These are phyloP conservation scores for Cottoperca gobio DNA, from an alignment of 2,797 vertebrate genomes.

Conservation along the genomic window DNA sequence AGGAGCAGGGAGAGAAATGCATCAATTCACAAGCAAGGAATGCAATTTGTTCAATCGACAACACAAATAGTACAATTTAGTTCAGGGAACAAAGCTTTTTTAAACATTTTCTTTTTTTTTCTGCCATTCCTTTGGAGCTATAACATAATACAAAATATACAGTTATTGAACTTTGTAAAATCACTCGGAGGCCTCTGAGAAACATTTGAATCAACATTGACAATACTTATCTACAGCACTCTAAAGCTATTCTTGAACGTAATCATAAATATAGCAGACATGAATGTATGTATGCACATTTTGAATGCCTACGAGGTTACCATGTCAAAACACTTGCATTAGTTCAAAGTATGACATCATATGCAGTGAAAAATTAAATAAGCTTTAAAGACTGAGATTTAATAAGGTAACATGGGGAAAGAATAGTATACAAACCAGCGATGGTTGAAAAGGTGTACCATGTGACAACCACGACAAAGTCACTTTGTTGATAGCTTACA, in stretches of 20 bases:
- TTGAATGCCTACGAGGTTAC: slow-evolving; percentile 81
- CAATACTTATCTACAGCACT: slow-evolving; percentile 90
- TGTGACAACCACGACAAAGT: slow-evolving; percentile 74
- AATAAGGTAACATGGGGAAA: slow-evolving; percentile 45
- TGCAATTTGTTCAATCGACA: slow-evolving; percentile 88
- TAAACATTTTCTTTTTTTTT: slow-evolving; percentile 81
- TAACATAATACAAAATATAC: slow-evolving; percentile 94
- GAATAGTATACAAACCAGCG: slow-evolving; percentile 72
- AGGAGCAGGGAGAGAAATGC: slow-evolving; percentile 77
- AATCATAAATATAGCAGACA: slow-evolving; percentile 87
- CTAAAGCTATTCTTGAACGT: slow-evolving; percentile 86
- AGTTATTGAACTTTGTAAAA: slow-evolving; percentile 90
- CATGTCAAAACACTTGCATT: slow-evolving; percentile 83
- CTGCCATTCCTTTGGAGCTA: slow-evolving; percentile 88
- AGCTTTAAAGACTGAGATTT: slow-evolving; percentile 81
- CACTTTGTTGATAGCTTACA: slow-evolving; percentile 67
- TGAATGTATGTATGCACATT: slow-evolving; percentile 79
- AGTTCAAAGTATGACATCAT: slow-evolving; percentile 83
- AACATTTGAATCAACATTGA: slow-evolving; percentile 87
- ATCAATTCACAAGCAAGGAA: slow-evolving; percentile 88
- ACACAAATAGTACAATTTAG: slow-evolving; percentile 89
- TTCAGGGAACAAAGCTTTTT: slow-evolving; percentile 88
- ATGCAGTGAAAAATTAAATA: slow-evolving; percentile 81
- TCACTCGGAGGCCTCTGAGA: slow-evolving; percentile 89
- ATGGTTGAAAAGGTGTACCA: slow-evolving; percentile 73